phyloP scores from a whole-genome alignment of 1,140 invertebrate genomes.

The Heliconius hewitsoni region DNA sequence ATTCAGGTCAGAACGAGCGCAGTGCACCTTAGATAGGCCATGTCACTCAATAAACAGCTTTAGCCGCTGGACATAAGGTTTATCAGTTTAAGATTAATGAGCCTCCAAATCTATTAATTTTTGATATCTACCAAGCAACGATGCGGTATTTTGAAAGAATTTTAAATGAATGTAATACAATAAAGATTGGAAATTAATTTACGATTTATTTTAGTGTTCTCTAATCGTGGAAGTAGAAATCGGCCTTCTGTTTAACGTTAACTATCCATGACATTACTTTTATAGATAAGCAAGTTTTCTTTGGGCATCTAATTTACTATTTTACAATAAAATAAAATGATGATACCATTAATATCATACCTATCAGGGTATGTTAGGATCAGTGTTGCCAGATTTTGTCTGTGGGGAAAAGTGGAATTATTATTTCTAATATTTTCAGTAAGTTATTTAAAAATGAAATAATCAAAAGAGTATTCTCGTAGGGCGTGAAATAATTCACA shows the following conservation, averaged over 20 bases:
- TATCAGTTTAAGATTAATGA: neutral
- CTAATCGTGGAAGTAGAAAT: constrained; percentile 18
- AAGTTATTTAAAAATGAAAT: too few relatives aligned
- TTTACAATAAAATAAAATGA: neutral
- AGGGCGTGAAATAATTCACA: too few relatives aligned
- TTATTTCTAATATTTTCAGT: too few relatives aligned
- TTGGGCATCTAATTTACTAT: neutral
- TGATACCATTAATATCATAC: neutral
- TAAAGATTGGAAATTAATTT: constrained; percentile 46
- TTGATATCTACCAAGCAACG: constrained; percentile 28
- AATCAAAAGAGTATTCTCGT: too few relatives aligned
- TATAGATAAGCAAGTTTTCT: constrained; percentile 4
- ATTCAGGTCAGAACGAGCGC: constrained; percentile 60
- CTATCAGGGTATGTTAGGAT: too few relatives aligned
- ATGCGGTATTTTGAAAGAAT: constrained; percentile 43
- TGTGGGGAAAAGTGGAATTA: too few relatives aligned
- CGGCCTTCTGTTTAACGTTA: constrained; percentile 7
- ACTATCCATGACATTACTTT: neutral
- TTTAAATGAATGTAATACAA: constrained; percentile 40
- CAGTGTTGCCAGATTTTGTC: too few relatives aligned
- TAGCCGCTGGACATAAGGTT: constrained; percentile 7
- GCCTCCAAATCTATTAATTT: constrained; percentile 32
- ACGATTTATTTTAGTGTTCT: constrained; percentile 36
- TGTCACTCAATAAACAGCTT: constrained; percentile 17
- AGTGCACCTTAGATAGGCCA: constrained; percentile 25